Percentiles rank a stretch among this genome's conserved stretches.
Conservation (phyloP, 2,113 vertebrate species). For the Spermophilus dauricus region DNA sequence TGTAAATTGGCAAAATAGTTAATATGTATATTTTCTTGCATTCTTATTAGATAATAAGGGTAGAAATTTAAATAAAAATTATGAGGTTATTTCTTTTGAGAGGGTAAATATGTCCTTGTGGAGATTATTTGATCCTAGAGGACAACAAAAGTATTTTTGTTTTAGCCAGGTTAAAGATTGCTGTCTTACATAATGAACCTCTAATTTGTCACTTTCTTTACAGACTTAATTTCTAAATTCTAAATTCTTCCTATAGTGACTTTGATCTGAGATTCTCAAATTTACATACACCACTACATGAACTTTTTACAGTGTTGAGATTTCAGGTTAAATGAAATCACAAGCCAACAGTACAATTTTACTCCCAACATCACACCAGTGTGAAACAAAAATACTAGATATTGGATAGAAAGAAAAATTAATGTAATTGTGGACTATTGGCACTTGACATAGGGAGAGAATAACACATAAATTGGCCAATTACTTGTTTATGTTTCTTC, state of each 20-base stretch:
- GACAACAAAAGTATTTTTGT: background rate
- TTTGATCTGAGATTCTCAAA: constrained; percentile 10
- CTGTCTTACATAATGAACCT: background rate
- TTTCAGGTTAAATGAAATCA: background rate
- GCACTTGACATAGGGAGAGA: background rate
- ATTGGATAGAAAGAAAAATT: background rate
- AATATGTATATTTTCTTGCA: background rate
- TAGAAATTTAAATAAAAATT: background rate
- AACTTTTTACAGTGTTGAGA: background rate
- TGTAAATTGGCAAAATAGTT: constrained; percentile 16
- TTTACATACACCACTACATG: background rate
- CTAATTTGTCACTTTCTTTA: background rate
- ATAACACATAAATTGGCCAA: background rate
- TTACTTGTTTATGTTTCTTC: constrained; percentile 13
- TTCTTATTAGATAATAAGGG: background rate
- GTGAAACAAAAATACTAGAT: background rate
- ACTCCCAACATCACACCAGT: background rate
- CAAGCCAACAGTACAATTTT: background rate
- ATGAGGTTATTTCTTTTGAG: background rate
- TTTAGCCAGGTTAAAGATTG: background rate
- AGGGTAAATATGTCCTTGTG: background rate
- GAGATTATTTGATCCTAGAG: background rate
- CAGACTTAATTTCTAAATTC: background rate
- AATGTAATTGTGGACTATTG: constrained; percentile 13
- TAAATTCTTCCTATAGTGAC: background rate